A percentile compares a stretch with the other conserved stretches of the same genome.
These are phyloP conservation scores for Antechinus flavipes DNA, from an alignment of 2,113 vertebrate species.

Conservation along the genomic window DNA sequence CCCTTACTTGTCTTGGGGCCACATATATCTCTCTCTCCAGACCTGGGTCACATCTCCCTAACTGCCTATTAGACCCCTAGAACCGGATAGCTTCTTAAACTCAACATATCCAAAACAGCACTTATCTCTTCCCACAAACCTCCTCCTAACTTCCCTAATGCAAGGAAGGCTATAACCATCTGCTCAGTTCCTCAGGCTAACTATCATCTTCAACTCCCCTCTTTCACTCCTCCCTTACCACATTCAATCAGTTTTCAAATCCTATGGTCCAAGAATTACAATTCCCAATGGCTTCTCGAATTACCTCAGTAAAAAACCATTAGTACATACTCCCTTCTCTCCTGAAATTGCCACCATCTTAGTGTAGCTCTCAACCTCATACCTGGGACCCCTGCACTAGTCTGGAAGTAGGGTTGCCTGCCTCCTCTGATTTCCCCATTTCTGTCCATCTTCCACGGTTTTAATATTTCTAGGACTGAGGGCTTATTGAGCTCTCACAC, in stretches of 20 bases:
- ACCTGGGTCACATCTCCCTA: neutral
- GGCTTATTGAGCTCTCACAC: neutral
- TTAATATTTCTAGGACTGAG: neutral
- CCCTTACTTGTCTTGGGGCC: too few relatives aligned
- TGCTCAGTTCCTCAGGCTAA: neutral
- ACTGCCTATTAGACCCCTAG: neutral
- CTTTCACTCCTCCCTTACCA: neutral
- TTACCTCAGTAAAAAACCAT: neutral
- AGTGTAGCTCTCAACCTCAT: neutral
- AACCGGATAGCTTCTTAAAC: neutral
- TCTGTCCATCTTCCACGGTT: neutral
- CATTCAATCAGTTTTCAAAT: neutral
- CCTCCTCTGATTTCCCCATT: neutral
- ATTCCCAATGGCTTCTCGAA: neutral
- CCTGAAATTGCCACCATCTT: too few relatives aligned
- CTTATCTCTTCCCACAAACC: neutral
- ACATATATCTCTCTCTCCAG: neutral
- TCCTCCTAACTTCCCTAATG: neutral
- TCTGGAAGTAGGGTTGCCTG: neutral
- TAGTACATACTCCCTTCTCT: neutral
- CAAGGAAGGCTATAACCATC: neutral
- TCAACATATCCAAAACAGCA: neutral
- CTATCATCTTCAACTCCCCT: neutral
- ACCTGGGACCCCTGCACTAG: neutral
- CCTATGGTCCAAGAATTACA: too few relatives aligned